Evolutionary conservation across 2,797 vertebrate species (phyloP).

Genomic region (Sebastes matsubarae): DNA sequence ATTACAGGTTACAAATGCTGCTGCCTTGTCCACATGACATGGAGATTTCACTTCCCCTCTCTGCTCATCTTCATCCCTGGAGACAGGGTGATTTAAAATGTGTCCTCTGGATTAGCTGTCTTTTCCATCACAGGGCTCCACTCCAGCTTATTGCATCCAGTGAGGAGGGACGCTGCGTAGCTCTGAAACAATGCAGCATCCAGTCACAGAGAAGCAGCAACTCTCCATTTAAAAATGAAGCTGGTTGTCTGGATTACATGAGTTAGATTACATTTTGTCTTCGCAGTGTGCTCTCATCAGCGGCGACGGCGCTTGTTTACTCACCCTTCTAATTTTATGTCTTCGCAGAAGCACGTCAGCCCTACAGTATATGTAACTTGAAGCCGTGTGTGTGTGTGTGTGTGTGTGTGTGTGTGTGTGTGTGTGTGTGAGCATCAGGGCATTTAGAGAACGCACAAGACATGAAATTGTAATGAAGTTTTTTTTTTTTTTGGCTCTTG

Average conservation of each 20-base stretch:
- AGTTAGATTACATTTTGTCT: slow-evolving; percentile 32
- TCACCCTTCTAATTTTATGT: slow-evolving; percentile 58
- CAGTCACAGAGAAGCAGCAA: slow-evolving; percentile 6
- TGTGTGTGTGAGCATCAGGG: slow-evolving; percentile 3
- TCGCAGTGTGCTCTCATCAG: slow-evolving; percentile 42
- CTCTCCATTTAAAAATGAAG: slow-evolving; percentile 34
- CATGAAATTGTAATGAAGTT: slow-evolving; percentile 73
- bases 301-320: slow-evolving; percentile 40
- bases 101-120: slow-evolving; percentile 46
- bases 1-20: slow-evolving; percentile 30
- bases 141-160: slow-evolving; percentile 27
- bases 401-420: too few species aligned
- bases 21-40: slow-evolving; percentile 13
- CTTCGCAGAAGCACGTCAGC: slow-evolving; percentile 4
- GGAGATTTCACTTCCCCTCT: slow-evolving; percentile 31
- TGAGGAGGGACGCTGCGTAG: neutral
- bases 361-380: slow-evolving; percentile 33
- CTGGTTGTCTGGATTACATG: slow-evolving; percentile 33
- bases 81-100: slow-evolving; percentile 35
- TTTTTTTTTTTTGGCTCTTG: slow-evolving; percentile 48
- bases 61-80: slow-evolving; percentile 19
- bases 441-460: slow-evolving; percentile 61
- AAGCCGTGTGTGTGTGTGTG: slow-evolving; percentile 5
- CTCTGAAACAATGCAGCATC: slow-evolving; percentile 45
- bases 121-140: slow-evolving; percentile 28